phyloP scores from a whole-genome alignment of 2,797 vertebrate genomes.

The Knipowitschia caucasica region DNA sequence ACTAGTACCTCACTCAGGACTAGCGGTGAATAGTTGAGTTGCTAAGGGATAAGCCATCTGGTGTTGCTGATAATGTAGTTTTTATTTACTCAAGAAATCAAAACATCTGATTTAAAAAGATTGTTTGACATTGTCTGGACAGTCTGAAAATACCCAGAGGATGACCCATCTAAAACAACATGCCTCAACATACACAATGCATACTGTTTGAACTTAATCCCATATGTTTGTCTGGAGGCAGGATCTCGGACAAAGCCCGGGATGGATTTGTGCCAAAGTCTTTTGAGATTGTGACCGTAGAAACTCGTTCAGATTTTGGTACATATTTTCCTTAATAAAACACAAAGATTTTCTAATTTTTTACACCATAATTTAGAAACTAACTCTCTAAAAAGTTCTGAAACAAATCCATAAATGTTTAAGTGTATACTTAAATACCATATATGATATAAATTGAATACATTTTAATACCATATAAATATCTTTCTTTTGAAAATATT shows the following conservation, averaged over 20 bases:
- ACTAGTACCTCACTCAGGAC: constrained; percentile 28
- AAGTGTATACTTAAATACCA: no score
- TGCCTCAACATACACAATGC: not conserved
- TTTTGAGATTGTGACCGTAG: constrained; percentile 12
- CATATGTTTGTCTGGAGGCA: constrained; percentile 9
- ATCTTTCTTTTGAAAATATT: no score
- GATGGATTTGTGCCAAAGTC: constrained; percentile 3
- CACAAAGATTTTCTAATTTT: no score
- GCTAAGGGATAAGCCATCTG: constrained; percentile 13
- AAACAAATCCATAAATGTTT: no score
- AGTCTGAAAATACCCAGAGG: constrained; percentile 53
- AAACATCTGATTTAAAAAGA: no score
- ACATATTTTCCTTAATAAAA: not conserved
- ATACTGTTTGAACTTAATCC: not conserved
- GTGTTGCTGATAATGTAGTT: constrained; percentile 8
- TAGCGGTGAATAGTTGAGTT: constrained; percentile 16
- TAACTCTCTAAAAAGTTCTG: no score
- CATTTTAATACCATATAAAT: no score
- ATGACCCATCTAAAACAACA: constrained; percentile 22
- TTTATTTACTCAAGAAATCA: constrained; percentile 5
- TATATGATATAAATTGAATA: no score
- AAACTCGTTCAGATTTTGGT: constrained; percentile 2
- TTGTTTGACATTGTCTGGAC: constrained; percentile 46
- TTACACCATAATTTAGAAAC: no score
- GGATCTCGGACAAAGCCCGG: not conserved